phyloP scores from a whole-genome alignment of 2,888 invertebrate species.

The Nephrotoma flavescens region DNA sequence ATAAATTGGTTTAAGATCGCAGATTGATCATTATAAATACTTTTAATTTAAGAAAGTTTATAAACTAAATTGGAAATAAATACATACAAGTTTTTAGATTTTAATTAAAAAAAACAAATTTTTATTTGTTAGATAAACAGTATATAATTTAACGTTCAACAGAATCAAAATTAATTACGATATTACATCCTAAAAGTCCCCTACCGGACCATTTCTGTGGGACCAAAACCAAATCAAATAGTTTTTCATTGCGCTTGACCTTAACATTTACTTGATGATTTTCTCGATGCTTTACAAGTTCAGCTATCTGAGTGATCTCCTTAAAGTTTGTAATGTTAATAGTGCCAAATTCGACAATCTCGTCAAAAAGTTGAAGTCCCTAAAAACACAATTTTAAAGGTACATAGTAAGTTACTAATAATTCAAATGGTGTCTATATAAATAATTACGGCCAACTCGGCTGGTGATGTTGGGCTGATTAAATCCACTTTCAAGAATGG shows the following conservation, averaged over 20 bases:
- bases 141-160: background rate
- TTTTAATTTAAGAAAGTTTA: background rate
- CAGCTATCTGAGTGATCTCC: slow-evolving; percentile 49
- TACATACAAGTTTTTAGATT: background rate
- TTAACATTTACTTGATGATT: slow-evolving; percentile 37
- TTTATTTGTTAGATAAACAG: background rate
- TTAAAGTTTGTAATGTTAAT: slow-evolving; percentile 55
- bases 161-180: slow-evolving; percentile 24
- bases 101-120: background rate
- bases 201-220: slow-evolving; percentile 66
- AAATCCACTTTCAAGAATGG: slow-evolving; percentile 57
- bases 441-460: slow-evolving; percentile 57
- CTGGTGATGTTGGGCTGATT: slow-evolving; percentile 65
- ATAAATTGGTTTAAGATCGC: background rate
- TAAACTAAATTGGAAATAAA: background rate
- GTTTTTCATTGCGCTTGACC: slow-evolving; percentile 36
- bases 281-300: slow-evolving; percentile 47
- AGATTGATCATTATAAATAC: background rate
- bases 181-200: slow-evolving; percentile 61
- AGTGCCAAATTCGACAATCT: slow-evolving; percentile 63
- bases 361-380: slow-evolving; percentile 57
- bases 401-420: background rate
- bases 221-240: slow-evolving; percentile 42
- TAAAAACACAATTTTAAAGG: slow-evolving; percentile 25
- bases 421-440: background rate